Conservation (phyloP, 2,797 vertebrate genomes). For the Pseudochirops cupreus region DNA sequence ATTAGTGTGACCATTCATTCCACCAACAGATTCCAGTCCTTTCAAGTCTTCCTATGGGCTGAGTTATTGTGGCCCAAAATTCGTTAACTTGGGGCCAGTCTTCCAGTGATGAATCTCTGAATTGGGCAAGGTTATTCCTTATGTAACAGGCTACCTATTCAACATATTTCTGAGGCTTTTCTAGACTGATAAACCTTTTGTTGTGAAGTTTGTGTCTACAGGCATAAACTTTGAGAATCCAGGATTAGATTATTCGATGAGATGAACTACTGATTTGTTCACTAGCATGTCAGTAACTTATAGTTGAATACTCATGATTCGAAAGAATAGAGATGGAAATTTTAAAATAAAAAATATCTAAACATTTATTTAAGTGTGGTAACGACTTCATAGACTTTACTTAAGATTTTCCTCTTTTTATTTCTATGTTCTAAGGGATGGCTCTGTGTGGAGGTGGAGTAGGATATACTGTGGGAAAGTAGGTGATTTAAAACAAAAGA, state of each 20-base stretch:
- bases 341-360: conserved; percentile 40
- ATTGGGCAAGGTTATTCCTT: neutral
- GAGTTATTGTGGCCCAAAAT: neutral
- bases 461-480: neutral
- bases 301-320: conserved; percentile 16
- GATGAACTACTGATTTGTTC: conserved; percentile 54
- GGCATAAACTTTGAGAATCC: neutral
- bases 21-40: neutral
- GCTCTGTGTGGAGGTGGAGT: neutral
- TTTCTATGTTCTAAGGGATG: neutral
- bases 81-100: neutral
- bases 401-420: conserved; percentile 28
- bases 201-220: neutral
- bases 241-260: conserved; percentile 57
- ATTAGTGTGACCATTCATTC: neutral
- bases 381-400: conserved; percentile 10
- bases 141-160: neutral
- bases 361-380: conserved; percentile 37
- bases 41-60: neutral
- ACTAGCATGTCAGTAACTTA: conserved; percentile 62
- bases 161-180: neutral
- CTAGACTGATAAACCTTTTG: neutral
- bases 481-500: neutral
- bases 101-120: neutral
- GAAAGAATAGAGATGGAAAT: conserved; percentile 39